Evolutionary conservation across 2,888 invertebrate species (phyloP), one percentile per base, ranked within the genome.

Genomic region (Gibbula magus): DNA sequence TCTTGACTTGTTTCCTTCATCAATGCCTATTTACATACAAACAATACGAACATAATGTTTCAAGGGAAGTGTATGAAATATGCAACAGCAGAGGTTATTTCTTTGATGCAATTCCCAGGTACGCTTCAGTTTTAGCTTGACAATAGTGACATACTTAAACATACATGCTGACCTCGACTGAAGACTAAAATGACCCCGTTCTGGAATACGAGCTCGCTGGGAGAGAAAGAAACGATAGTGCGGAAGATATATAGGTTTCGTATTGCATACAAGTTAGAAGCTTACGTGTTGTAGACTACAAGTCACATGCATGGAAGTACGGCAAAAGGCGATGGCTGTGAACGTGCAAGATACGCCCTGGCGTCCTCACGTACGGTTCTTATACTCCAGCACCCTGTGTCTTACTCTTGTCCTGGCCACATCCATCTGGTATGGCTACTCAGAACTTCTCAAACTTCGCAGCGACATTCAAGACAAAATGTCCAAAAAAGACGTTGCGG

Each of bases 361-460:
- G 61, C 61, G 61, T 29, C 53, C 54, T 35, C 76, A 76, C 56
- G 32, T 76, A 76, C 51, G 76, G 35, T 13, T 76, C 18, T 54
- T 76, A 22, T 76, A 76, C 54, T 53, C 54, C 32, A 76, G 35
- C 18, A 76, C 32, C n/a, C 25, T 76, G 16, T 76, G 53, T 54
- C 35, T 76, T 18, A 76, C 76, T 54, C 8, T 54, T 10, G 20
- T 76, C 0, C 53, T 76, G 20, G 76, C 76, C 5, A 53, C 76
- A 3, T 20, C 54, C 20, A 54, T 76, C 25, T 76, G 76, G 76
- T 54, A 54, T 35, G 35, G 53, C 20, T 76, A 76, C 32, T 54
- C 76, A 20, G 76, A 76, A 76, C 76, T 76, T 56, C 29, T 29
- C 35, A 53, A 56, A 35, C 56, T 76, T 35, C 45, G 56, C 53